These are phyloP conservation scores for Salarias fasciatus DNA, from an alignment of 2,797 vertebrate genomes.

Conservation along the genomic window DNA sequence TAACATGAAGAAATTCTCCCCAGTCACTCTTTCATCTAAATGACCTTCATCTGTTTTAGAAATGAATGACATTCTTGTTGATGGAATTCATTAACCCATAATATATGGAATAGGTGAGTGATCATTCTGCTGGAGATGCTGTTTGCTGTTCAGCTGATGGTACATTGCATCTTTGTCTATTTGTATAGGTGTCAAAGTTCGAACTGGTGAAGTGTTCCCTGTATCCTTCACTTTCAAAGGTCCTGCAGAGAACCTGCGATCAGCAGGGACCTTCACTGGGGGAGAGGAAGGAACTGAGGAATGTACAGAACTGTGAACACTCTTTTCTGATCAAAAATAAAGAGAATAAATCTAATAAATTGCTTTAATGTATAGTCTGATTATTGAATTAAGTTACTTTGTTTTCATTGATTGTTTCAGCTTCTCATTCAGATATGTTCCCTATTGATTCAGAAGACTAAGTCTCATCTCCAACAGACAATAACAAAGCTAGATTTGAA, in stretches of 20 bases:
- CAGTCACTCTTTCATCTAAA: slow-evolving; percentile 4
- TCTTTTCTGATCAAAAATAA: too few species aligned
- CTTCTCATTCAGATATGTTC: too few species aligned
- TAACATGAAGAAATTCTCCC: too few species aligned
- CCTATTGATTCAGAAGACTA: too few species aligned
- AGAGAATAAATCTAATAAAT: too few species aligned
- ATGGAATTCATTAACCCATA: slow-evolving; percentile 88
- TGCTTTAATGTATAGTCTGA: too few species aligned
- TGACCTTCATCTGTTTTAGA: slow-evolving; percentile 75
- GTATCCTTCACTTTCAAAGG: slow-evolving; percentile 88
- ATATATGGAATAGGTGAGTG: slow-evolving; percentile 93
- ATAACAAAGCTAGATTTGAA: too few species aligned
- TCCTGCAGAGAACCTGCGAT: slow-evolving; percentile 90
- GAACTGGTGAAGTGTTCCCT: slow-evolving; percentile 92
- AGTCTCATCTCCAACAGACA: too few species aligned
- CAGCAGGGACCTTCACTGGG: slow-evolving; percentile 89
- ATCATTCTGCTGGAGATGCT: neutral
- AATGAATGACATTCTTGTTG: slow-evolving; percentile 89
- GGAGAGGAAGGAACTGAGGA: slow-evolving; percentile 81
- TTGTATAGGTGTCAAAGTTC: slow-evolving; percentile 89
- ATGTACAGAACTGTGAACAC: too few species aligned
- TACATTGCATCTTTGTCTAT: neutral
- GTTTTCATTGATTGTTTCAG: too few species aligned
- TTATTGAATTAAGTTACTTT: too few species aligned
- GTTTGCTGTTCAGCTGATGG: neutral